A percentile compares a stretch with the other conserved stretches of the same genome.
These are phyloP conservation scores for Drosophila baimaii DNA, from an alignment of 1,140 invertebrate species.

Conservation along the genomic window DNA sequence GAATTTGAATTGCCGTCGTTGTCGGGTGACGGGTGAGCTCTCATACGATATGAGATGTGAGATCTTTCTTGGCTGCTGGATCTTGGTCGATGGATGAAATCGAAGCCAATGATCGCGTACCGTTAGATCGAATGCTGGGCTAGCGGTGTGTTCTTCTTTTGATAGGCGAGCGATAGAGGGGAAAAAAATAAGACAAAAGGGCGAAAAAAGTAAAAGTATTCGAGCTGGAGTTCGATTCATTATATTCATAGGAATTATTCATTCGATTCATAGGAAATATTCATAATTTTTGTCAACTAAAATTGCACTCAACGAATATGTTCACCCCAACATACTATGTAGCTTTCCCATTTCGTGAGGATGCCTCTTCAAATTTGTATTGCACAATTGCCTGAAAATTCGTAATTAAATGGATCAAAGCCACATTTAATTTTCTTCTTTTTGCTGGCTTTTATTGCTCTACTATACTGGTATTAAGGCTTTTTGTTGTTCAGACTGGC, in stretches of 20 bases:
- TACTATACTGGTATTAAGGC: slow-evolving; percentile 12
- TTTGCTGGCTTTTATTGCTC: slow-evolving; percentile 32
- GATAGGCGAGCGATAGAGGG: slow-evolving; percentile 20
- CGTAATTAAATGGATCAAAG: slow-evolving; percentile 45
- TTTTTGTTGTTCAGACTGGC: not conserved
- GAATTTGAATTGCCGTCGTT: slow-evolving; percentile 50
- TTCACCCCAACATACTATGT: too few relatives aligned
- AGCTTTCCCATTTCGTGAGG: not conserved
- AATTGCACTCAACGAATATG: not conserved
- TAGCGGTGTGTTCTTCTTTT: slow-evolving; percentile 61
- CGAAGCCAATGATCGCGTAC: slow-evolving; percentile 26
- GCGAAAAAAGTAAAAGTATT: slow-evolving; percentile 54
- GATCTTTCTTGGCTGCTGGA: not conserved
- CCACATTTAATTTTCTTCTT: slow-evolving; percentile 28
- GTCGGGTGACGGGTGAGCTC: slow-evolving; percentile 13
- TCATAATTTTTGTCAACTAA: not conserved
- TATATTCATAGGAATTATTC: too few relatives aligned
- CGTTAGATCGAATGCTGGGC: slow-evolving; percentile 48
- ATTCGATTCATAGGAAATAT: too few relatives aligned
- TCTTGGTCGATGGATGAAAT: slow-evolving; percentile 25
- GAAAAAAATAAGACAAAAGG: slow-evolving; percentile 9
- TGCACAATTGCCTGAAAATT: slow-evolving; percentile 37
- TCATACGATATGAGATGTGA: too few relatives aligned
- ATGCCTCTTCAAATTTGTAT: slow-evolving; percentile 2
- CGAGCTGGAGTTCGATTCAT: not conserved